Evolutionary conservation across 2,797 vertebrate genomes (phyloP), one percentile per base, ranked within the genome.

Genomic region (Hemitrygon akajei): DNA sequence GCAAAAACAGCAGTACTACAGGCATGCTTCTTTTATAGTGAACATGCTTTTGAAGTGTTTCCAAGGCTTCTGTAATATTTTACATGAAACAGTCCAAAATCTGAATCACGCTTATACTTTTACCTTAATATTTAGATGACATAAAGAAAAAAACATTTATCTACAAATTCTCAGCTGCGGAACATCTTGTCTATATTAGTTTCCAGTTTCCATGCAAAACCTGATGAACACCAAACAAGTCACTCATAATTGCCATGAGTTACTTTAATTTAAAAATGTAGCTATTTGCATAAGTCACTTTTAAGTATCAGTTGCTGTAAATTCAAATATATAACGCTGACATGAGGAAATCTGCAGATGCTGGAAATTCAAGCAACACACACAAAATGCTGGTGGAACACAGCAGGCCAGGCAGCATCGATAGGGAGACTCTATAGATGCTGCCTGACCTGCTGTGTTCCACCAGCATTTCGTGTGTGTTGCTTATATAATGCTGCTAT

Each of bases 261-360:
- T 87, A 87, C 58, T n/a, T 66, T 18, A 87, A 58, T 87, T 87
- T 87, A 87, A 63, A 63, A 34, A n/a, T 87, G n/a, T 63, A 66
- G 60, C 60, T 20, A 58, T 58, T 84, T 47, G 47, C 40, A 40
- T 20, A 80, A 12, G 79, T 22, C 81, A 58, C 9, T 84, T 47
- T 58, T 58, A 84, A 58, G 84, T 58, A 84, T 82, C 9, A 37
- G 40, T 22, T 71, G 69, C 69, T 5, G 7, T 14, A 71, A 71
- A 71, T 71, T 71, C 18, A 71, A 71, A 71, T 71, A 71, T 20
- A 16, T n/a, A n/a, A n/a, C n/a, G n/a, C n/a, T n/a, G n/a, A n/a
- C n/a, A n/a, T n/a, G n/a, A n/a, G n/a, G n/a, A n/a, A n/a, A n/a
- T n/a, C n/a, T n/a, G n/a, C n/a, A n/a, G n/a, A n/a, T n/a, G n/a